A percentile compares a stretch with the other conserved stretches of the same genome.
Evolutionary conservation across 1,140 invertebrate genomes (phyloP).

Genomic region (Colletes latitarsis): DNA sequence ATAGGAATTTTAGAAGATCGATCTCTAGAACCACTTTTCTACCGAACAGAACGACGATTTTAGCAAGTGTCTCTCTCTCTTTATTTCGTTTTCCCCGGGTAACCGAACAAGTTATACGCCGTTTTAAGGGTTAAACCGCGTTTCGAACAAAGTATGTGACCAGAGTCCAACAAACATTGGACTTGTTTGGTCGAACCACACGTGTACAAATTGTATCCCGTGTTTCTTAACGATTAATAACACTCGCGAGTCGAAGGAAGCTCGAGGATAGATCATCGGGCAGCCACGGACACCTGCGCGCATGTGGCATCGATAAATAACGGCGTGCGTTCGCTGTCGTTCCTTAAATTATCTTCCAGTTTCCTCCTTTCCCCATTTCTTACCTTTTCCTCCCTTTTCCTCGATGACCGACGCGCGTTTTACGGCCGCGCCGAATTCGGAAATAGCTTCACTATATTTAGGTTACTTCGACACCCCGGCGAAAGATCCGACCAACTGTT

Average conservation of each 20-base stretch:
- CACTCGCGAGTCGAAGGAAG: constrained; percentile 28
- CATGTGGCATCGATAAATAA: constrained; percentile 51
- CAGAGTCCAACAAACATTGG: too few relatives aligned
- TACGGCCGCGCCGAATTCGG: constrained; percentile 12
- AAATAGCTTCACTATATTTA: constrained; percentile 64
- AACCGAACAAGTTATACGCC: too few relatives aligned
- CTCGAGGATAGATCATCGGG: too few relatives aligned
- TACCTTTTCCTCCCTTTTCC: constrained; percentile 41
- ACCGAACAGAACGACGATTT: too few relatives aligned
- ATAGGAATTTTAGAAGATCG: too few relatives aligned
- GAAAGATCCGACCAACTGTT: constrained; percentile 19
- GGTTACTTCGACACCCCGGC: constrained; percentile 25
- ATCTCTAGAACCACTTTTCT: too few relatives aligned
- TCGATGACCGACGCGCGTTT: constrained; percentile 10
- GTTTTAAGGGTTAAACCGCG: too few relatives aligned
- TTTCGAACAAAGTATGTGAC: too few relatives aligned
- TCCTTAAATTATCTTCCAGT: not conserved
- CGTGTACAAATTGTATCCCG: constrained; percentile 48
- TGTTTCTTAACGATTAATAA: constrained; percentile 28
- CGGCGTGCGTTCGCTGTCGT: not conserved
- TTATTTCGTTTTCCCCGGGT: too few relatives aligned
- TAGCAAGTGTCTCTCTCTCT: too few relatives aligned
- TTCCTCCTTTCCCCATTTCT: constrained; percentile 16
- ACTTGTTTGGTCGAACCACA: not conserved
- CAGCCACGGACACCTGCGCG: constrained; percentile 48